A percentile compares a stretch with the other conserved stretches of the same genome.
These are phyloP conservation scores for Eledone cirrhosa DNA, from an alignment of 2,888 invertebrate genomes.

Conservation along the genomic window DNA sequence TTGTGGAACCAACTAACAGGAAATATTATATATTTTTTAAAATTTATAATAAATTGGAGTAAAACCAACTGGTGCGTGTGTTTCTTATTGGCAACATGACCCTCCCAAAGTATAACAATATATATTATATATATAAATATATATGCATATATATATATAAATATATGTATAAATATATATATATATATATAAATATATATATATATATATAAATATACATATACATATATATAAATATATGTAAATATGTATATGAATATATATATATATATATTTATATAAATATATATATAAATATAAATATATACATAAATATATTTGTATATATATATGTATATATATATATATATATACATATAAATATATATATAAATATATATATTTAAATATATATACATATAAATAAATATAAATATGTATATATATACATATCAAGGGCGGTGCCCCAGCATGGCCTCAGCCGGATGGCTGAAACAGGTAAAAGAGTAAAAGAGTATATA, in stretches of 20 bases:
- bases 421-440: neutral
- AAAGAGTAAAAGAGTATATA: no score
- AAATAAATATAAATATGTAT: neutral
- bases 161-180: constrained; percentile 8
- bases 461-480: no score
- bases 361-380: neutral
- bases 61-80: no score
- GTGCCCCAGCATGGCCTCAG: no score
- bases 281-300: constrained; percentile 1
- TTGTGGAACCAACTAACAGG: no score
- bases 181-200: neutral
- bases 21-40: no score
- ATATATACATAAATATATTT: neutral
- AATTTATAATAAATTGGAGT: no score
- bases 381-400: neutral
- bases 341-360: neutral
- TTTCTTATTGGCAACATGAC: no score
- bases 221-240: neutral
- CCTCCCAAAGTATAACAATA: no score
- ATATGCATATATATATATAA: constrained; percentile 1
- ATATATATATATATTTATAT: neutral
- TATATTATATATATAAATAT: neutral
- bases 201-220: neutral
- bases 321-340: neutral
- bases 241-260: neutral